Evolutionary conservation across 2,113 vertebrate species (phyloP), one percentile per base, ranked within the genome.

Genomic region (Ciconia maguari): DNA sequence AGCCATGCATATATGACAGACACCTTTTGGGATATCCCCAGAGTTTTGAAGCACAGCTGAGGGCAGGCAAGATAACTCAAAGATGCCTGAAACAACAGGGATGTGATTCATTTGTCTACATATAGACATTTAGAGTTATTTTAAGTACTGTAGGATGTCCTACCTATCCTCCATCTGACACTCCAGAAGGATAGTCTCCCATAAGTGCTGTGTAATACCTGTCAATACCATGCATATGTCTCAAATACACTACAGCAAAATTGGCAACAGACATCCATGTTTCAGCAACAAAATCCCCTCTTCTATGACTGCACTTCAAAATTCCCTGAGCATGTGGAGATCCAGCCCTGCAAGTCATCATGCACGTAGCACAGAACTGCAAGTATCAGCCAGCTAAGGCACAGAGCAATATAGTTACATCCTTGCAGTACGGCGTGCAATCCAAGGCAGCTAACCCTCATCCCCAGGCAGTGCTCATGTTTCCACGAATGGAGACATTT

Each of bases 241-340:
- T 94, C 71, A 76, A 87, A 90, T 77, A 57, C 25, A 65, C 79
- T 72, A 10, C 80, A 68, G 81, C 32, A 90, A 66, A 95, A 84
- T 4, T 87, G 69, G 77, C 83, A 91, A 7, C 79, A 83, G 42
- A 30, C 44, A 3, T 30, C 54, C 70, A 11, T 77, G 78, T 93
- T 96, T 94, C 82, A 82, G 62, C 82, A 95, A 96, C 79, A 96
- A 83, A 94, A 94, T 44, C 46, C 20, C 60, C 51, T 22, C 74
- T 32, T 51, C 7, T 3, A 1, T 1, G 21, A 66, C 85, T 30
- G 44, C 62, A 52, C n/a, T 88, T 68, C 78, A 83, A 82, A 71
- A 7, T 82, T 85, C 54, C 70, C 72, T n/a, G 46, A 89, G 77
- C 62, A 49, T 65, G 46, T 83, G 90, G 71, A 95, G 68, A 92